phyloP scores from a whole-genome alignment of 2,113 vertebrate species.

The Siphamia tubifer region DNA sequence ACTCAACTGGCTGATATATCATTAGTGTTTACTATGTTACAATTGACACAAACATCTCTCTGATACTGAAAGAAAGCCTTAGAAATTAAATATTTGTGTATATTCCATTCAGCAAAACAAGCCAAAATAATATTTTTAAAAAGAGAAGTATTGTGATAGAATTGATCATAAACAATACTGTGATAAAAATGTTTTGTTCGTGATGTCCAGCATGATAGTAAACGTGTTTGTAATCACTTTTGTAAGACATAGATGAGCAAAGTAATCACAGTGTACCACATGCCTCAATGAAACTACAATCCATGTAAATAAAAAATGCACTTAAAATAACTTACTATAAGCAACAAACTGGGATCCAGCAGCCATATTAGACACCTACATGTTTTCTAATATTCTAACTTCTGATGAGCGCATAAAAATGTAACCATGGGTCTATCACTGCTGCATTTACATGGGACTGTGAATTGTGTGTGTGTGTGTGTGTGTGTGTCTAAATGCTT shows the following conservation, averaged over 20 bases:
- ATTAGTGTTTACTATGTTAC: too few relatives aligned
- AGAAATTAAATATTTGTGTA: too few relatives aligned
- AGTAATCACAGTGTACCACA: not conserved
- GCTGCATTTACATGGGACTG: not conserved
- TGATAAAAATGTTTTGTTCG: too few relatives aligned
- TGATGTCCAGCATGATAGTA: too few relatives aligned
- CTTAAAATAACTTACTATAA: not conserved
- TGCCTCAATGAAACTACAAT: conserved; percentile 3
- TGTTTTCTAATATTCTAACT: conserved; percentile 17
- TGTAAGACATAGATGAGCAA: conserved; percentile 9
- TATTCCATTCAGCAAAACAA: too few relatives aligned
- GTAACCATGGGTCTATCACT: not conserved
- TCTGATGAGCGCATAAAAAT: conserved; percentile 31
- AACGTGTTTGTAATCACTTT: too few relatives aligned
- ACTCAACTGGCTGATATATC: too few relatives aligned
- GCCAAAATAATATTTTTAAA: too few relatives aligned
- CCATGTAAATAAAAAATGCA: not conserved
- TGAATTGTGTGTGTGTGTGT: not conserved
- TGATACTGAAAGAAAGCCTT: too few relatives aligned
- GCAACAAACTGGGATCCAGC: conserved; percentile 22
- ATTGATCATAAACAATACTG: too few relatives aligned
- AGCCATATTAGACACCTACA: not conserved
- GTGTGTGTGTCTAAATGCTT: not conserved
- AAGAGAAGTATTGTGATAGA: too few relatives aligned
- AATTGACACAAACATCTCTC: too few relatives aligned